A percentile compares a stretch with the other conserved stretches of the same genome.
Conservation (phyloP, 2,888 invertebrate species). For the Rambutsinella grinnellia region DNA sequence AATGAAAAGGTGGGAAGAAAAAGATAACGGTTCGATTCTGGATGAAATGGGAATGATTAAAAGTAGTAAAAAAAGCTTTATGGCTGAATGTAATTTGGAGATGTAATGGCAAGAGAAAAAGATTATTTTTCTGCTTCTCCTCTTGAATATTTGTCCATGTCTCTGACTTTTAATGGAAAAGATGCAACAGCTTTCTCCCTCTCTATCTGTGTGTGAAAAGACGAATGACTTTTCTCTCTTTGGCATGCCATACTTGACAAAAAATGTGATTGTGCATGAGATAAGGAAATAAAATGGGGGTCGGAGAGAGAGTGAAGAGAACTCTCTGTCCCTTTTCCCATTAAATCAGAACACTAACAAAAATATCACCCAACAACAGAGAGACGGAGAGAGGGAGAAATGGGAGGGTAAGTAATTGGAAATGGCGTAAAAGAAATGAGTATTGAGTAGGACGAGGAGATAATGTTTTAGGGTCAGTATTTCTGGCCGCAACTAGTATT, state of each 20-base stretch:
- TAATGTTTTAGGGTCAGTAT: constrained; percentile 36
- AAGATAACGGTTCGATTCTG: too few species aligned
- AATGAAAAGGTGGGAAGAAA: not conserved
- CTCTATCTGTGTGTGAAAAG: constrained; percentile 7
- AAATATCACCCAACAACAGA: not conserved
- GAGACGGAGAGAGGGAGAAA: not conserved
- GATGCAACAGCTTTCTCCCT: constrained; percentile 36
- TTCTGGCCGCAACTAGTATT: constrained; percentile 4
- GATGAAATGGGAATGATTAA: too few species aligned
- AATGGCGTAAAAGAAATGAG: constrained; percentile 53
- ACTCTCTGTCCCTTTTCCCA: constrained; percentile 26
- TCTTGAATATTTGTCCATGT: not conserved
- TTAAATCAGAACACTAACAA: constrained; percentile 41
- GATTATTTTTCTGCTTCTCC: constrained; percentile 8
- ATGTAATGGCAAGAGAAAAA: not conserved
- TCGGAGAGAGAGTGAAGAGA: not conserved
- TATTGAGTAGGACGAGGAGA: constrained; percentile 40
- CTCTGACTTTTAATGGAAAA: constrained; percentile 20
- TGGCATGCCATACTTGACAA: constrained; percentile 3
- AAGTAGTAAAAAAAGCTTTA: too few species aligned
- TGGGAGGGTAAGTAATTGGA: constrained; percentile 50
- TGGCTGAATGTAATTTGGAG: too few species aligned
- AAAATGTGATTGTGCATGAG: constrained; percentile 49
- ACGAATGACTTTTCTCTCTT: constrained; percentile 42
- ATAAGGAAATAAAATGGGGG: constrained; percentile 39